Evolutionary conservation across 2,888 invertebrate species (phyloP).

Genomic region (Ennomos quercinarius): DNA sequence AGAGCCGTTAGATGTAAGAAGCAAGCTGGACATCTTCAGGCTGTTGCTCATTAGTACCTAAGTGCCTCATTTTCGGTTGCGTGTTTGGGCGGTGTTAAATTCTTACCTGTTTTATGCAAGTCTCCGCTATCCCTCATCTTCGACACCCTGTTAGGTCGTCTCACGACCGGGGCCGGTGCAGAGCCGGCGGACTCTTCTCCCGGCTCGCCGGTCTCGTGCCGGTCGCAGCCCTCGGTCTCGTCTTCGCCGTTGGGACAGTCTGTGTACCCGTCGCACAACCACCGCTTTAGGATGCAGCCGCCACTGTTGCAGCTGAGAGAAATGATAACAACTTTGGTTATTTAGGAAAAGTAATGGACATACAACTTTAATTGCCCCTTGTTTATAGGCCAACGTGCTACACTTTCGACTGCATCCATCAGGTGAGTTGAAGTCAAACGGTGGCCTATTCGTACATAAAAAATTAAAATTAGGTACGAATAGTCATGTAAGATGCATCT

Average conservation of each 20-base stretch:
- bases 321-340: background rate
- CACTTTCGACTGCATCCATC: no score
- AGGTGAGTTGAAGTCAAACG: no score
- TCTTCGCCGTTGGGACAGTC: constrained; percentile 78
- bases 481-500: no score
- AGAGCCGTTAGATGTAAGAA: no score
- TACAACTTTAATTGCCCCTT: no score
- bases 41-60: no score
- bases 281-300: constrained; percentile 70
- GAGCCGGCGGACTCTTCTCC: constrained; percentile 75
- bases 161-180: constrained; percentile 69
- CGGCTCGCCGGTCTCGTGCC: constrained; percentile 46
- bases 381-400: no score
- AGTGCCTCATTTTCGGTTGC: no score
- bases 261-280: constrained; percentile 79
- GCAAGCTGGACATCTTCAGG: no score
- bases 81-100: background rate
- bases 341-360: background rate
- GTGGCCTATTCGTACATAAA: no score
- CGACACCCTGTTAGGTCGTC: constrained; percentile 58
- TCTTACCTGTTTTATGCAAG: constrained; percentile 20
- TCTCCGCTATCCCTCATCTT: constrained; percentile 31
- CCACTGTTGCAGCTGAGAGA: constrained; percentile 63
- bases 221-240: constrained; percentile 52
- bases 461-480: no score